Evolutionary conservation across 2,797 vertebrate species (phyloP).

Genomic region (Alcedo quadribrachys): DNA sequence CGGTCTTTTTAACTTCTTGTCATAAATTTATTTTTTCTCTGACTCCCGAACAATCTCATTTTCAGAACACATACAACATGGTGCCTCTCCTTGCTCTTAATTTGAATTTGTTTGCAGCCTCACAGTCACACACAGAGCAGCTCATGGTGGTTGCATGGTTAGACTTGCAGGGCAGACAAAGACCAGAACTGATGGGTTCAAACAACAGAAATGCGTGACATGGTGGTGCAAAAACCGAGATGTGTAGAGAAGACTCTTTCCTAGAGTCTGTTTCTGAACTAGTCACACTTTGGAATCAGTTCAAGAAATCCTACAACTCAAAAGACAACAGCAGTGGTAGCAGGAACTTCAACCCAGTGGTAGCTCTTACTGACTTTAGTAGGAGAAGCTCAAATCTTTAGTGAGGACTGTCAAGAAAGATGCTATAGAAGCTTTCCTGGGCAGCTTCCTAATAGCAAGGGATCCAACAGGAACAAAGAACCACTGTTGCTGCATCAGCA

Average conservation of each 20-base stretch:
- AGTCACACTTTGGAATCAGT: neutral
- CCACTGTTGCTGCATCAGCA: neutral
- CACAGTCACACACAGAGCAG: accelerated
- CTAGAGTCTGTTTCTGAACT: neutral
- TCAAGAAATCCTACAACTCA: neutral
- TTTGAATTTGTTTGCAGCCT: neutral
- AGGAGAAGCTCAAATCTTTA: neutral
- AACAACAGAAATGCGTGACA: neutral
- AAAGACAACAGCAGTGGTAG: neutral
- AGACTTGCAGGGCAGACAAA: neutral
- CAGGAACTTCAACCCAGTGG: neutral
- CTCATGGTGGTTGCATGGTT: neutral
- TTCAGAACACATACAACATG: neutral
- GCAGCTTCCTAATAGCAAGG: neutral
- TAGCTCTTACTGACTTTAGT: neutral
- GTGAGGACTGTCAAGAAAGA: neutral
- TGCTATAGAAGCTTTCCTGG: neutral
- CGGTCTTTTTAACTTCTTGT: neutral
- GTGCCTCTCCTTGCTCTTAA: neutral
- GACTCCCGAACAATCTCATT: neutral
- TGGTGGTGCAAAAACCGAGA: neutral
- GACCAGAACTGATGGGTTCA: neutral
- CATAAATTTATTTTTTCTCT: neutral
- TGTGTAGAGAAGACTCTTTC: neutral
- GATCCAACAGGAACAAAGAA: neutral